Evolutionary conservation across 2,113 vertebrate genomes (phyloP).

Genomic region (Porphyrio hochstetteri): DNA sequence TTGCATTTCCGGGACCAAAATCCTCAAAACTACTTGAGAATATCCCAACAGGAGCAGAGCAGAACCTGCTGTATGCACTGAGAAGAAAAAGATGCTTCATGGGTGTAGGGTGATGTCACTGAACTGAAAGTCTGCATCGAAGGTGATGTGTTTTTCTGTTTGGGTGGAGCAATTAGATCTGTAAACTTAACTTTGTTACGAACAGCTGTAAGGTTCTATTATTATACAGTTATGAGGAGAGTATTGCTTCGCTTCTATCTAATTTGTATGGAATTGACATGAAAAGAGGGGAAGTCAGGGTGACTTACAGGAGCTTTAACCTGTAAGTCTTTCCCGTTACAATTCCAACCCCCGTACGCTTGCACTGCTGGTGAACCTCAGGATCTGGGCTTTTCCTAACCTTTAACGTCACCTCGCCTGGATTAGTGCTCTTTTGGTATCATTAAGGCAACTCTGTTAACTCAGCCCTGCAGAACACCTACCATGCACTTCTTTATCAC

Average conservation of each 20-base stretch:
- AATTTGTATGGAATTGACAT: not conserved
- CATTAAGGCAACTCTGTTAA: not conserved
- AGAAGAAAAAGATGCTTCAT: not conserved
- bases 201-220: not conserved
- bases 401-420: not conserved
- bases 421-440: not conserved
- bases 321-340: not conserved
- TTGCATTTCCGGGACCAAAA: not conserved
- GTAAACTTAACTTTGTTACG: not conserved
- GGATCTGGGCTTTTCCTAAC: not conserved
- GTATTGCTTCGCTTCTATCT: not conserved
- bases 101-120: not conserved
- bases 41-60: not conserved
- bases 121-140: not conserved
- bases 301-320: not conserved
- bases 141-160: not conserved
- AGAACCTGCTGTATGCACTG: rapidly evolving
- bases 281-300: not conserved
- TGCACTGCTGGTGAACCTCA: not conserved
- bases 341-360: not conserved
- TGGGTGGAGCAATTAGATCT: not conserved
- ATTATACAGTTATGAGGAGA: not conserved
- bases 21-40: not conserved
- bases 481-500: not conserved
- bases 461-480: not conserved